These are phyloP conservation scores for Lithobates pipiens DNA, from an alignment of 2,797 vertebrate species.

Conservation along the genomic window DNA sequence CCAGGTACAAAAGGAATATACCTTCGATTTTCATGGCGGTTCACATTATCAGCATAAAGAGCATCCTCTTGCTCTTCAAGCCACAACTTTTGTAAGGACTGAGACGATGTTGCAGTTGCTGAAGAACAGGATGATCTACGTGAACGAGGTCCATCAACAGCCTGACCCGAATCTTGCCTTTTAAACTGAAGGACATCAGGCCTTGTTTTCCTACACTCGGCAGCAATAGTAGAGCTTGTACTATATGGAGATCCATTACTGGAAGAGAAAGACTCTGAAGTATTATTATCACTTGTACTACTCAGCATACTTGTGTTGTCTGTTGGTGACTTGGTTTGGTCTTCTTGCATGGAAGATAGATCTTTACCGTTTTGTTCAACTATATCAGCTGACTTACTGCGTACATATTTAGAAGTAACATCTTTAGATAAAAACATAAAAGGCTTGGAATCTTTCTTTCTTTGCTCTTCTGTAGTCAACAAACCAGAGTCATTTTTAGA, in stretches of 20 bases:
- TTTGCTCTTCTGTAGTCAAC: conserved; percentile 67
- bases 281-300: conserved; percentile 67
- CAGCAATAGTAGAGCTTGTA: conserved; percentile 72
- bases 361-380: conserved; percentile 69
- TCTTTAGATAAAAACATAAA: conserved; percentile 73
- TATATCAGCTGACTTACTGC: conserved; percentile 58
- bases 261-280: conserved; percentile 65
- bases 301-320: conserved; percentile 66
- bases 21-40: conserved; percentile 93
- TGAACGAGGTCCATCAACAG: conserved; percentile 81
- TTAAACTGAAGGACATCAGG: conserved; percentile 91
- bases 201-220: conserved; percentile 75
- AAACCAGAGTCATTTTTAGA: conserved; percentile 69
- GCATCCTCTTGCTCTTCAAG: conserved; percentile 87
- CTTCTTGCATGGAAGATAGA: conserved; percentile 63
- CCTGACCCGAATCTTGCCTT: conserved; percentile 85
- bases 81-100: conserved; percentile 74
- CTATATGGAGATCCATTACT: conserved; percentile 69
- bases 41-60: conserved; percentile 89
- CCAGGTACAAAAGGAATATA: conserved; percentile 95
- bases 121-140: conserved; percentile 83
- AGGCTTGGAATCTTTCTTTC: conserved; percentile 59
- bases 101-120: conserved; percentile 77
- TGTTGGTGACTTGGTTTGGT: conserved; percentile 70
- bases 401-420: conserved; percentile 61